phyloP scores from a whole-genome alignment of 2,797 vertebrate genomes.

The Rhadinocentrus ornatus region DNA sequence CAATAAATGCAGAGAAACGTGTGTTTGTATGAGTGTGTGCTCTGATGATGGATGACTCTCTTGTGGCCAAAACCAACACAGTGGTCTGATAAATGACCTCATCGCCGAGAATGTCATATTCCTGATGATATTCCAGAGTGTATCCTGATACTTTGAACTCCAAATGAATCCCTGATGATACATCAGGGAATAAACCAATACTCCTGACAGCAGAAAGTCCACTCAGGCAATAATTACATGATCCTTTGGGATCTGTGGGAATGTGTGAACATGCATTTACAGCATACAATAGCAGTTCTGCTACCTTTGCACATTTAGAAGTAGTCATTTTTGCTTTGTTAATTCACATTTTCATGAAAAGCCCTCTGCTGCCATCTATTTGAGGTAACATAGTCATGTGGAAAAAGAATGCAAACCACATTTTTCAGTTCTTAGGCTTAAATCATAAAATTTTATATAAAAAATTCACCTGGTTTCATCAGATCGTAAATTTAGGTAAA shows the following conservation, averaged over 20 bases:
- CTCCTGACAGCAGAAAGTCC: conserved; percentile 38
- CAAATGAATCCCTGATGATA: conserved; percentile 53
- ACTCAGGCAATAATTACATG: conserved; percentile 45
- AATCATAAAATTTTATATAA: neutral
- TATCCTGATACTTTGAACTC: conserved; percentile 51
- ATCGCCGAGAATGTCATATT: conserved; percentile 63
- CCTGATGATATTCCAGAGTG: conserved; percentile 52
- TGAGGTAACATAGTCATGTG: neutral
- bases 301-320: neutral
- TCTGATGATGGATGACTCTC: conserved; percentile 73
- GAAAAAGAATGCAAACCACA: neutral
- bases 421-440: neutral
- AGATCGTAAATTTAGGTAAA: neutral
- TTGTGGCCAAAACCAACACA: conserved; percentile 55
- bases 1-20: conserved; percentile 15
- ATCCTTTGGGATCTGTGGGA: conserved; percentile 24
- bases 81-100: conserved; percentile 75
- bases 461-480: neutral
- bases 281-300: neutral
- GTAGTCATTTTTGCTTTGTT: neutral
- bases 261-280: neutral
- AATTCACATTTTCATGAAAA: conserved; percentile 11
- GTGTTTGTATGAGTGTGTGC: conserved; percentile 28
- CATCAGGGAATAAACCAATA: conserved; percentile 55
- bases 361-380: neutral